phyloP scores from a whole-genome alignment of 2,888 invertebrate species.

The Desoria tigrina region DNA sequence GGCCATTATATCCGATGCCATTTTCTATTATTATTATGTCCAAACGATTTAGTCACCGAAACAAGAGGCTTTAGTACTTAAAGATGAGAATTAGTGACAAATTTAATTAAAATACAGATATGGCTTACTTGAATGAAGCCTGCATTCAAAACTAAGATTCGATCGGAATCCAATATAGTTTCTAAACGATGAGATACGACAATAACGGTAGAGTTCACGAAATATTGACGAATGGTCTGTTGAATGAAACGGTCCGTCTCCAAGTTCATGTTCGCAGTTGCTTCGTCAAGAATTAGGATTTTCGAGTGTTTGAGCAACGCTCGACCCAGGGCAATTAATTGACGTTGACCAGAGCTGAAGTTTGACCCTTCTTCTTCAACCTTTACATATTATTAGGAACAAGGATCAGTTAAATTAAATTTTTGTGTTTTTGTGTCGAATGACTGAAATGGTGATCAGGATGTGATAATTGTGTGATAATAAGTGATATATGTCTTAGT shows the following conservation, averaged over 20 bases:
- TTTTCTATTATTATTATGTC: too few relatives aligned
- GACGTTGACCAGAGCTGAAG: constrained; percentile 64
- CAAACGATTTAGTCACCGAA: too few relatives aligned
- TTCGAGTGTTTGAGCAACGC: constrained; percentile 61
- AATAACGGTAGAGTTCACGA: constrained; percentile 78
- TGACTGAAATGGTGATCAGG: too few relatives aligned
- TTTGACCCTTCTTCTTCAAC: constrained; percentile 56
- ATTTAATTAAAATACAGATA: background rate
- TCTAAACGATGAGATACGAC: constrained; percentile 88
- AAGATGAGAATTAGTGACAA: too few relatives aligned
- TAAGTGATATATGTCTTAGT: too few relatives aligned
- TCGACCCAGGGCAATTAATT: constrained; percentile 65
- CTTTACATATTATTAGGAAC: constrained; percentile 59
- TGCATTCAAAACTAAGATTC: constrained; percentile 82
- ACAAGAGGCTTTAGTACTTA: too few relatives aligned
- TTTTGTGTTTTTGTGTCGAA: too few relatives aligned
- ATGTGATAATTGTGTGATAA: too few relatives aligned
- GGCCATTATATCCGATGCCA: too few relatives aligned
- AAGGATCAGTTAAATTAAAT: too few relatives aligned
- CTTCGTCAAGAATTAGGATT: constrained; percentile 64
- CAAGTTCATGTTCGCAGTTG: constrained; percentile 65
- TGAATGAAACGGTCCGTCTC: constrained; percentile 84
- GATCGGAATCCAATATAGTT: constrained; percentile 89
- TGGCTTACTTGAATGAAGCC: constrained; percentile 59
- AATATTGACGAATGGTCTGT: constrained; percentile 75